phyloP scores from a whole-genome alignment of 2,113 vertebrate species.

The Marmota monax region DNA sequence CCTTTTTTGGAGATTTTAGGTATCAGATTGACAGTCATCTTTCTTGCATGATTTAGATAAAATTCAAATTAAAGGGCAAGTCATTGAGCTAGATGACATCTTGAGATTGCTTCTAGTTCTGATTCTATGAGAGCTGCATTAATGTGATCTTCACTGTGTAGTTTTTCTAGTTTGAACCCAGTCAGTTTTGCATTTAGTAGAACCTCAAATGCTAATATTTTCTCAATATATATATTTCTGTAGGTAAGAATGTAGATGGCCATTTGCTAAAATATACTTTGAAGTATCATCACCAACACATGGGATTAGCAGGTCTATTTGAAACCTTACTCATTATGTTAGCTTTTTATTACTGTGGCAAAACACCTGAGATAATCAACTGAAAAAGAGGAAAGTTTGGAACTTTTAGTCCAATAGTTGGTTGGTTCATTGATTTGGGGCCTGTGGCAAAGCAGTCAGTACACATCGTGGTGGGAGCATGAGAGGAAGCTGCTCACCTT shows the following conservation, averaged over 20 bases:
- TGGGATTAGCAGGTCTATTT: slow-evolving; percentile 25
- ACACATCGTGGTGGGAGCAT: neutral
- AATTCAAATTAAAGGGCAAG: neutral
- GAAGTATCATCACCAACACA: neutral
- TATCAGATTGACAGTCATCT: neutral
- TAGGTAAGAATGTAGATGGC: neutral
- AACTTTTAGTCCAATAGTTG: neutral
- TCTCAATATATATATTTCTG: neutral
- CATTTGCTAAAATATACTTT: slow-evolving; percentile 3
- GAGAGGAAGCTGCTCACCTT: neutral
- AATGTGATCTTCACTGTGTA: neutral
- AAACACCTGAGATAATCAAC: neutral
- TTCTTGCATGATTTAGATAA: slow-evolving; percentile 2
- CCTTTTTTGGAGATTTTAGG: neutral
- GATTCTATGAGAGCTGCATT: neutral
- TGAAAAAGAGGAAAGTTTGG: neutral
- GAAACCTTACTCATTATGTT: neutral
- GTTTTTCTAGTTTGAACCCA: neutral
- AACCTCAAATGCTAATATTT: neutral
- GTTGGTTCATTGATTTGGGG: neutral
- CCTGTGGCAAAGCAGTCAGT: neutral
- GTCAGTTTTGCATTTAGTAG: slow-evolving; percentile 1
- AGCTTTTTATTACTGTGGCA: neutral
- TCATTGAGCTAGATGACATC: neutral
- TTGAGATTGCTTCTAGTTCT: slow-evolving; percentile 5